Conservation (phyloP, 2,888 invertebrate species). For the Ophioninae sp. region DNA sequence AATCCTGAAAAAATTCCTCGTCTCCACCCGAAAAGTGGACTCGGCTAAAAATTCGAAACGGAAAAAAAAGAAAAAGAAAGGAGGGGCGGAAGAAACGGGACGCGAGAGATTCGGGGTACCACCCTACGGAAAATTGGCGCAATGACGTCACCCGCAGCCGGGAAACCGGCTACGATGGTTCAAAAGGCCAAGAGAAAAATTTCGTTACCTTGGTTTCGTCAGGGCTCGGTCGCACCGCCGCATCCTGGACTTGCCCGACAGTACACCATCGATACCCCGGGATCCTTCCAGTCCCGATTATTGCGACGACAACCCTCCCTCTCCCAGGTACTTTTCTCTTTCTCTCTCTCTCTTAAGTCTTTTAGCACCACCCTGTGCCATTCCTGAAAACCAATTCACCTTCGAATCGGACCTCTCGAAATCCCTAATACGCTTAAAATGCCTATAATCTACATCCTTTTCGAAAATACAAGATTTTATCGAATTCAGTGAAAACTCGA, state of each 20-base stretch:
- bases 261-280: slow-evolving; percentile 95
- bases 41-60: too few species aligned
- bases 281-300: slow-evolving; percentile 90
- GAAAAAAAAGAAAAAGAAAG: slow-evolving; percentile 12
- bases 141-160: slow-evolving; percentile 78
- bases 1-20: neutral
- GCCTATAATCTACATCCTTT: too few species aligned
- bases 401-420: too few species aligned
- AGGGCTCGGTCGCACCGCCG: slow-evolving; percentile 88
- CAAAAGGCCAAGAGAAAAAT: slow-evolving; percentile 92
- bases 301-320: slow-evolving; percentile 87
- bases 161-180: slow-evolving; percentile 78
- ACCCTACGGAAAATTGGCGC: slow-evolving; percentile 67
- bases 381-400: too few species aligned
- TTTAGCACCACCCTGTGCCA: too few species aligned
- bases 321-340: slow-evolving; percentile 81
- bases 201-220: slow-evolving; percentile 94
- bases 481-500: too few species aligned
- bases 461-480: too few species aligned
- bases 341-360: neutral
- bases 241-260: slow-evolving; percentile 91
- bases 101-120: slow-evolving; percentile 77
- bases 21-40: neutral
- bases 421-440: too few species aligned
- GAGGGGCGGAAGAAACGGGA: slow-evolving; percentile 66